Conservation (phyloP, 2,888 invertebrate genomes). For the Macaria notata region DNA sequence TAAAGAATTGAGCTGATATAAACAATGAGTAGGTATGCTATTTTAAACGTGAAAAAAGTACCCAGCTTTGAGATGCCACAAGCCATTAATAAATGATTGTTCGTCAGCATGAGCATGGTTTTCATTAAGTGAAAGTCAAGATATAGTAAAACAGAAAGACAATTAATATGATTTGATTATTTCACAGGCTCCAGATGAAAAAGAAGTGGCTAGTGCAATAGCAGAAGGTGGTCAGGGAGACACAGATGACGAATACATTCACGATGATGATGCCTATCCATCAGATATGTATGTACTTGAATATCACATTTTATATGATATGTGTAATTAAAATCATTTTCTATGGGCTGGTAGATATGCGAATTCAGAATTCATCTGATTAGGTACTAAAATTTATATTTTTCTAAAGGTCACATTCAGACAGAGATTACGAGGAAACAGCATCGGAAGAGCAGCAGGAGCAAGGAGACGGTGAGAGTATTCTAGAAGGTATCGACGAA, state of each 20-base stretch:
- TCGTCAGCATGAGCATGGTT: too few species aligned
- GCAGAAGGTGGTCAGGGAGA: slow-evolving; percentile 83
- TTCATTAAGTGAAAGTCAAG: too few species aligned
- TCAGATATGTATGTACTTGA: slow-evolving; percentile 82
- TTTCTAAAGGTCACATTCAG: slow-evolving; percentile 74
- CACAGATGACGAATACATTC: slow-evolving; percentile 85
- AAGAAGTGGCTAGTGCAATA: slow-evolving; percentile 62
- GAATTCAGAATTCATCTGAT: neutral
- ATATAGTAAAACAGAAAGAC: too few species aligned
- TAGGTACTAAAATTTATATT: neutral
- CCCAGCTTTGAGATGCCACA: too few species aligned
- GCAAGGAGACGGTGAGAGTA: slow-evolving; percentile 75
- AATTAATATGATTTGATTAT: neutral
- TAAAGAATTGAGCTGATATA: too few species aligned
- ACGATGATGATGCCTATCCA: slow-evolving; percentile 85
- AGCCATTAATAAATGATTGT: too few species aligned
- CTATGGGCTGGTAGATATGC: too few species aligned
- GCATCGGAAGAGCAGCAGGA: slow-evolving; percentile 88
- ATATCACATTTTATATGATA: neutral
- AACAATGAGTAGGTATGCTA: too few species aligned
- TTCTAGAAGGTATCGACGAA: slow-evolving; percentile 61
- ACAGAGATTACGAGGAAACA: slow-evolving; percentile 86
- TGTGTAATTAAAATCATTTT: neutral
- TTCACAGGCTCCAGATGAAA: slow-evolving; percentile 63
- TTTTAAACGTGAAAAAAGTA: too few species aligned